A percentile compares a stretch with the other conserved stretches of the same genome.
These are phyloP conservation scores for Cuniculus paca DNA, from an alignment of 2,797 vertebrate species.

Conservation along the genomic window DNA sequence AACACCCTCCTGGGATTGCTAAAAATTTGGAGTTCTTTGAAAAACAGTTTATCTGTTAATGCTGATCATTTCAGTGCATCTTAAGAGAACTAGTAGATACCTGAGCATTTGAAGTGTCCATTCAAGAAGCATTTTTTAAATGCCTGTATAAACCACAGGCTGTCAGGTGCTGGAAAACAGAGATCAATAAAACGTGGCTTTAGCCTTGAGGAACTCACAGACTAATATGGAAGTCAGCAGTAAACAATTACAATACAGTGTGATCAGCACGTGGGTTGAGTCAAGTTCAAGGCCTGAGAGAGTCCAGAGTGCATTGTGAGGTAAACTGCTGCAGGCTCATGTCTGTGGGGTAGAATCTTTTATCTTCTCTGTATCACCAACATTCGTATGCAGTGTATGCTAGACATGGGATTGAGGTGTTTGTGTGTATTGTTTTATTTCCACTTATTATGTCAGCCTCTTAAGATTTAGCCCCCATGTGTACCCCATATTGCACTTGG, in stretches of 20 bases:
- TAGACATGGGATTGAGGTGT: not conserved
- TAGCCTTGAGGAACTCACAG: slow-evolving; percentile 31
- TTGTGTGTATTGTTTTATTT: not conserved
- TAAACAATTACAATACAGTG: not conserved
- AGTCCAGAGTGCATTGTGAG: not conserved
- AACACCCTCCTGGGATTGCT: not conserved
- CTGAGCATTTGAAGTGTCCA: not conserved
- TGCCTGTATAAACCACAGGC: not conserved
- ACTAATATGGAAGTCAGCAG: not conserved
- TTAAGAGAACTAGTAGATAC: slow-evolving; percentile 33
- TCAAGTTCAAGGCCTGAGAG: not conserved
- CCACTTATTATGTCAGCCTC: not conserved
- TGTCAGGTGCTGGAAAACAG: slow-evolving; percentile 16
- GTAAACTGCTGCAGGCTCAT: not conserved
- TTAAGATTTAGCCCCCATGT: not conserved
- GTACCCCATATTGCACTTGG: not conserved
- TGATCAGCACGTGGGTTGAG: not conserved
- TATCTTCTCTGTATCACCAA: not conserved
- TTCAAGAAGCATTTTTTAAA: slow-evolving; percentile 34
- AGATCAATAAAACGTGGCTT: slow-evolving; percentile 26
- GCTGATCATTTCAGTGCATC: not conserved
- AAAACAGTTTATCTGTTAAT: slow-evolving; percentile 23
- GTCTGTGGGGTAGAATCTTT: not conserved
- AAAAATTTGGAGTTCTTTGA: slow-evolving; percentile 49
- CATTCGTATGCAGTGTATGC: not conserved